Evolutionary conservation across 2,797 vertebrate genomes (phyloP), one percentile per base, ranked within the genome.

Genomic region (Hafferia zeledoni): DNA sequence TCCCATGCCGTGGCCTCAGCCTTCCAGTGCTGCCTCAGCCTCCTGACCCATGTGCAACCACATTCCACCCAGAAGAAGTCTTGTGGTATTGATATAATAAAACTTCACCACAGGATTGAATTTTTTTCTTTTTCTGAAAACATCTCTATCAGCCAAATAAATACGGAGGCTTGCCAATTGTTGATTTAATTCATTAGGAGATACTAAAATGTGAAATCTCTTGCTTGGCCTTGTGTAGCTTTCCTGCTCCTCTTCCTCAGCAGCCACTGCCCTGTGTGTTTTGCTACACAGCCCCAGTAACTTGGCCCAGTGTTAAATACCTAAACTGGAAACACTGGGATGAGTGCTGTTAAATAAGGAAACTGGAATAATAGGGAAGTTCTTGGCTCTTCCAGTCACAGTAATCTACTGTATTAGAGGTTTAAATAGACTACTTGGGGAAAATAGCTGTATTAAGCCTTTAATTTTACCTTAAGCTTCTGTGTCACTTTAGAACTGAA

Each of bases 391-490:
- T 80, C 59, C 6, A 71, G 17, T 25, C 69, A 28, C 10, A 27
- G 13, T 71, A 39, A 59, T 71, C 37, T 64, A 5, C 46, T 52
- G 15, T 76, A 59, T 59, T 49, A 56, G 44, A 59, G 5, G 7
- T 56, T 83, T 55, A 79, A 81, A 56, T 49, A 65, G 78, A 69
- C 13, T 49, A 69, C 13, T 49, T 39, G 13, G 55, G 44, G 30
- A 83, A 89, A 90, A 67, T 2, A 46, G 25, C 82, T 81, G 5
- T 70, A 20, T 4, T 27, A 79, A 87, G 56, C 16, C 60, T 90
- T 70, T 90, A 31, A 69, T 92, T 76, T 89, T 79, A 20, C 33
- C 25, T 70, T 60, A n/a, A 67, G 60, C 33, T 90, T 90, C 47
- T 53, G 20, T 89, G 68, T 87, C 13, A 19, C 60, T 18, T 2